Evolutionary conservation across 2,888 invertebrate species (phyloP), one percentile per base, ranked within the genome.

Genomic region (Mesodorylaimus sp.): DNA sequence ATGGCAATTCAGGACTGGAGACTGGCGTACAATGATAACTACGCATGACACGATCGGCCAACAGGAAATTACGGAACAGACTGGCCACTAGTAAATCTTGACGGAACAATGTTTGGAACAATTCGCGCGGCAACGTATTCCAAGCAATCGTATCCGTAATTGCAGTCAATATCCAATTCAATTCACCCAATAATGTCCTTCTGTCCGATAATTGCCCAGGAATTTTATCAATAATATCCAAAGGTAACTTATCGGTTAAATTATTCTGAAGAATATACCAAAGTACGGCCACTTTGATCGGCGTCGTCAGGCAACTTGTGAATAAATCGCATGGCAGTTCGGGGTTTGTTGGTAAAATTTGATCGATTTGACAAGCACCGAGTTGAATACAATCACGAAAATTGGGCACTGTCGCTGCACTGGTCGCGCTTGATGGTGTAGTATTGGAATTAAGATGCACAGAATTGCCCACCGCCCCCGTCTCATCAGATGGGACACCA

Each of bases 111-210:
- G 82, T 84, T 73, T 97, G 93, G 72, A 97, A 95, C 59, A 89
- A 73, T 60, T 93, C 91, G 69, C 70, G 42, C 2, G 91, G 87
- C 60, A 99, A 74, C 39, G 83, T 84, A 67, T 91, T 91, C 95
- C 95, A 97, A 1, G 97, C 97, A 65, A 99, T 95, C 10, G 97
- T 97, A 69, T 99, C 97, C 0, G 97, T 97, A 59, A 99, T 91
- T 42, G 97, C 95, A 1, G 97, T 97, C 73, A 97, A 97, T 66
- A 99, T 93, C 97, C 97, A 97, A 74, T 97, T 97, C 53, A 97
- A 74, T 73, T 99, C 95, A 45, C 97, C 97, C 57, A 95, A 75
- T 85, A 95, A 88, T 27, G 97, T 93, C 60, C 89, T 76, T 23
- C 93, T 76, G 72, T 95, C 93, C 57, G 82, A 83, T 58, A 89